These are phyloP conservation scores for Adoxophyes honmai DNA, from an alignment of 1,140 invertebrate species.

Conservation along the genomic window DNA sequence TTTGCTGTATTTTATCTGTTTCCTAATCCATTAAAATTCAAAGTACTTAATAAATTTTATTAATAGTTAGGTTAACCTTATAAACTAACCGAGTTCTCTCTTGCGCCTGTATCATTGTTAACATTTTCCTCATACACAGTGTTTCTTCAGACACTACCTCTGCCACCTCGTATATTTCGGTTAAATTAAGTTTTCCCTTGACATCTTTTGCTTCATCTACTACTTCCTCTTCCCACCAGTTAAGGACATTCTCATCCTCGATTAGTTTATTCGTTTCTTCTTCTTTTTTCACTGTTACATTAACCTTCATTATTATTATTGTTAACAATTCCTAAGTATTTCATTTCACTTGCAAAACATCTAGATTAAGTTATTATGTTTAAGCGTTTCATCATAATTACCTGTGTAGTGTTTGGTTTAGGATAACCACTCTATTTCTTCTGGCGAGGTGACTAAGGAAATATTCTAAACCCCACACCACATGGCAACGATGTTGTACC, in stretches of 20 bases:
- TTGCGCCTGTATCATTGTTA: slow-evolving; percentile 48
- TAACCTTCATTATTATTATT: not conserved
- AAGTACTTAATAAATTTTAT: not conserved
- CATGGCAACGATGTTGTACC: too few relatives aligned
- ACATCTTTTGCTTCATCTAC: slow-evolving; percentile 20
- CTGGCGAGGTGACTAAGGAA: too few relatives aligned
- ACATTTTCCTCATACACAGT: slow-evolving; percentile 27
- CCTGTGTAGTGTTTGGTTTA: too few relatives aligned
- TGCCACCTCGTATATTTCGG: slow-evolving; percentile 20
- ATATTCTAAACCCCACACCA: too few relatives aligned
- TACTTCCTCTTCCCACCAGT: slow-evolving; percentile 33
- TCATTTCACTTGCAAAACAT: too few relatives aligned
- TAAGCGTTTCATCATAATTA: too few relatives aligned
- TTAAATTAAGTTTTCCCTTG: slow-evolving; percentile 17
- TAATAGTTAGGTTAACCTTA: not conserved
- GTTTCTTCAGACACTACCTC: slow-evolving; percentile 36
- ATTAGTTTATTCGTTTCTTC: not conserved
- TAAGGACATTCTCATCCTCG: slow-evolving; percentile 1
- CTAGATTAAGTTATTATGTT: too few relatives aligned
- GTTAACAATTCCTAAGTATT: too few relatives aligned
- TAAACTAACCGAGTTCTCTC: slow-evolving; percentile 44
- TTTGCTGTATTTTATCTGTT: too few relatives aligned
- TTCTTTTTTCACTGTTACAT: slow-evolving; percentile 2
- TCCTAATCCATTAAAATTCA: too few relatives aligned
- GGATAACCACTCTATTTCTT: too few relatives aligned